phyloP scores from a whole-genome alignment of 2,888 invertebrate genomes.

The Oscheius sp. region DNA sequence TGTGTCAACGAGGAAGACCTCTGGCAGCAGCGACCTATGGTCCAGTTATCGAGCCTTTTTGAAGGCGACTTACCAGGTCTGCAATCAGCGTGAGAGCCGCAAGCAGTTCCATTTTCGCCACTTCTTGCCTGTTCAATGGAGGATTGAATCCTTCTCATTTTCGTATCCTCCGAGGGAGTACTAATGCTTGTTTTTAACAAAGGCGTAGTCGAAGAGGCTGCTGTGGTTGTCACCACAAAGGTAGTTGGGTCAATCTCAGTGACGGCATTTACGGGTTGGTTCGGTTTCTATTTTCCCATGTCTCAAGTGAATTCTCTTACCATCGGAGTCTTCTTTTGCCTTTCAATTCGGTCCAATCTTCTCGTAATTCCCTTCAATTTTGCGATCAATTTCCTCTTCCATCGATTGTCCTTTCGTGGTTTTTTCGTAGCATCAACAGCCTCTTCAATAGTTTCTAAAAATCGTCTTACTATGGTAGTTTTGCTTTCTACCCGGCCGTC shows the following conservation, averaged over 20 bases:
- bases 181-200: slow-evolving; percentile 26
- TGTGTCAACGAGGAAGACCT: neutral
- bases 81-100: slow-evolving; percentile 39
- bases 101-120: slow-evolving; percentile 34
- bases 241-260: slow-evolving; percentile 1
- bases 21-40: slow-evolving; percentile 44
- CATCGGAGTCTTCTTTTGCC: slow-evolving; percentile 8
- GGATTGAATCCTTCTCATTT: slow-evolving; percentile 27
- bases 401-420: slow-evolving; percentile 14
- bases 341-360: slow-evolving; percentile 29
- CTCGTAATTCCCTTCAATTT: slow-evolving; percentile 35
- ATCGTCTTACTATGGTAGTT: neutral
- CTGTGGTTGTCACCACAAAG: neutral
- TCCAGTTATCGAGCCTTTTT: neutral
- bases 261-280: slow-evolving; percentile 3
- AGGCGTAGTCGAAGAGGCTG: neutral
- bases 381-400: slow-evolving; percentile 47
- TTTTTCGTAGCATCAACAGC: neutral
- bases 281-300: neutral
- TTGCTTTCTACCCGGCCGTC: slow-evolving; percentile 6
- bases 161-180: slow-evolving; percentile 14
- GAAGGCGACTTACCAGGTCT: slow-evolving; percentile 33
- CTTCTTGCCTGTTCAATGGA: slow-evolving; percentile 29
- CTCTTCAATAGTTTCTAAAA: neutral
- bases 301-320: neutral